Evolutionary conservation across 1,140 invertebrate species (phyloP).

Genomic region (Lepeophtheirus salmonis): DNA sequence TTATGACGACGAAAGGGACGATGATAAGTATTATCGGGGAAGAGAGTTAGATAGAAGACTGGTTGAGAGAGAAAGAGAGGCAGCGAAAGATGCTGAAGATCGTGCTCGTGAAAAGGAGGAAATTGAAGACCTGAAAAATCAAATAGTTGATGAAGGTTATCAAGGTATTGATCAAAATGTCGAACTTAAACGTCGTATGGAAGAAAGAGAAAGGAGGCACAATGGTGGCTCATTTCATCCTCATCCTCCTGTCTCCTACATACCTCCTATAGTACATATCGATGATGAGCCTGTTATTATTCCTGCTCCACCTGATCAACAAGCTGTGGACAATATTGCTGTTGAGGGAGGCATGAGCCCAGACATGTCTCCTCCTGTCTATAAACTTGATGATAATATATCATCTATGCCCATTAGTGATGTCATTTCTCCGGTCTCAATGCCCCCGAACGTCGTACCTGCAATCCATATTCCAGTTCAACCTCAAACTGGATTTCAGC

Average conservation of each 20-base stretch:
- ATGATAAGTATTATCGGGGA: constrained; percentile 83
- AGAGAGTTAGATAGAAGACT: constrained; percentile 69
- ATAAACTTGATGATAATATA: too few species aligned
- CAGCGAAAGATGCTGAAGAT: constrained; percentile 71
- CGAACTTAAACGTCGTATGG: constrained; percentile 44
- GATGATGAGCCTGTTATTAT: constrained; percentile 1
- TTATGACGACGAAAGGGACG: constrained; percentile 93
- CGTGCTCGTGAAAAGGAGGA: constrained; percentile 74
- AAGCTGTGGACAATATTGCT: background rate
- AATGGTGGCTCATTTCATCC: background rate
- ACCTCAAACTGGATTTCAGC: background rate
- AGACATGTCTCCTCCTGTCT: background rate
- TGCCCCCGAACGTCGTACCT: background rate
- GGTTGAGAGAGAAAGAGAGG: constrained; percentile 72
- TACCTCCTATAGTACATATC: background rate
- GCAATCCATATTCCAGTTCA: background rate
- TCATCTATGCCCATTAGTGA: background rate
- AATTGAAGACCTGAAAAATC: constrained; percentile 63
- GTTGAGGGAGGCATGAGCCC: background rate
- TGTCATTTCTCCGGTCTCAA: background rate
- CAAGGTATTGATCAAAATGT: constrained; percentile 48
- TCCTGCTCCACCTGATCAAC: background rate
- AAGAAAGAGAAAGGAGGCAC: background rate
- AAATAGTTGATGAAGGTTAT: constrained; percentile 57
- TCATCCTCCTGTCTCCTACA: background rate